Evolutionary conservation across 1,140 invertebrate genomes (phyloP).

Genomic region (Aleiodes sp.): DNA sequence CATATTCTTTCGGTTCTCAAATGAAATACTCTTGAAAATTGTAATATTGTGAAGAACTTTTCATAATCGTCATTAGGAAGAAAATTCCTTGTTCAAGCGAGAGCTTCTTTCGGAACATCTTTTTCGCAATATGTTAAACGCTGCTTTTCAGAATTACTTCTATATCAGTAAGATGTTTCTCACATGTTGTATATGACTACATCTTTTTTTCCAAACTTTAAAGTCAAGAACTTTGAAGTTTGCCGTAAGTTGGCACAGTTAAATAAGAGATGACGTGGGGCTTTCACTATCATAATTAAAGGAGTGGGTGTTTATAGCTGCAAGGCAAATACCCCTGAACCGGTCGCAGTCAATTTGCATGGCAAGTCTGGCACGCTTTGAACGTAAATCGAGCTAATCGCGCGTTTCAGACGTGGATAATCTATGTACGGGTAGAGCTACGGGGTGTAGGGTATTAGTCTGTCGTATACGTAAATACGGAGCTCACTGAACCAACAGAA

Average conservation of each 20-base stretch:
- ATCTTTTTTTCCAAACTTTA: neutral
- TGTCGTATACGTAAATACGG: constrained; percentile 10
- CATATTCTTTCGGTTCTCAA: no score
- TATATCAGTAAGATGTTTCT: no score
- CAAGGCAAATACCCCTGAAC: constrained; percentile 21
- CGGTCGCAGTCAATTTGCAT: constrained; percentile 28
- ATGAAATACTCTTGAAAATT: no score
- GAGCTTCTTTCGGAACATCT: no score
- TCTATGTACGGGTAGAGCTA: constrained; percentile 15
- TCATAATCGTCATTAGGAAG: no score
- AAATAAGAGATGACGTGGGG: constrained; percentile 21
- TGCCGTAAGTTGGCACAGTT: neutral
- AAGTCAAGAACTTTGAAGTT: constrained; percentile 16
- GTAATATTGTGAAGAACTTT: no score
- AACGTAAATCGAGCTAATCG: constrained; percentile 30
- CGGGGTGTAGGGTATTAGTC: constrained; percentile 6
- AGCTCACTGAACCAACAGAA: neutral
- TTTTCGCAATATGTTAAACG: no score
- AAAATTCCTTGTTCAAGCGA: no score
- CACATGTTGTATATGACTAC: neutral
- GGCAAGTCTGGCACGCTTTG: constrained; percentile 23
- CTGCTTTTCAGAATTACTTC: no score
- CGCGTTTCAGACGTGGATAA: constrained; percentile 21
- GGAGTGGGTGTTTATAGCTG: constrained; percentile 29
- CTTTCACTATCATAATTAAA: constrained; percentile 26